Evolutionary conservation across 2,113 vertebrate genomes (phyloP).

Genomic region (Mesitornis unicolor): DNA sequence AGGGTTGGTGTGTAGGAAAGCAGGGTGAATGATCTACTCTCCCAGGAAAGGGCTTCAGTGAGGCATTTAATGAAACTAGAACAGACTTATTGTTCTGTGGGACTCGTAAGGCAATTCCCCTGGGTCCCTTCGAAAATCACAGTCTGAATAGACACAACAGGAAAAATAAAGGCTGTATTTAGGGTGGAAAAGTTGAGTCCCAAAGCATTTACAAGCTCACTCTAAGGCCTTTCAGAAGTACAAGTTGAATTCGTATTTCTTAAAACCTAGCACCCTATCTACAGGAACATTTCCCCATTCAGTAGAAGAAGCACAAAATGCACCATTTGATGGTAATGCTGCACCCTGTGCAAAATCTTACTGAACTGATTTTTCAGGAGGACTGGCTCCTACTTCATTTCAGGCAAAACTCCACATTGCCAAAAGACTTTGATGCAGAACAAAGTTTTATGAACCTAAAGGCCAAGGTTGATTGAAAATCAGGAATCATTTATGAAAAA

Average conservation of each 20-base stretch:
- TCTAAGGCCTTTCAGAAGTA: neutral
- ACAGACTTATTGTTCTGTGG: conserved; percentile 9
- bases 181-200: neutral
- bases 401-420: neutral
- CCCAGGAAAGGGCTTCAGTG: conserved; percentile 50
- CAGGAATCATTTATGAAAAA: conserved; percentile 56
- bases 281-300: neutral
- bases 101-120: neutral
- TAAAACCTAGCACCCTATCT: neutral
- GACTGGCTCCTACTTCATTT: conserved; percentile 7
- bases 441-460: conserved; percentile 31
- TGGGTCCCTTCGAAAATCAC: neutral
- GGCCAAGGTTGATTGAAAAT: conserved; percentile 48
- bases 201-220: neutral
- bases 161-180: conserved; percentile 8
- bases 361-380: neutral
- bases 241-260: neutral
- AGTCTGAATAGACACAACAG: conserved; percentile 9
- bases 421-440: conserved; percentile 13
- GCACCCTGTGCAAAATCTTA: neutral
- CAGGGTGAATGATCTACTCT: conserved; percentile 23
- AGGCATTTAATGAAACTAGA: conserved; percentile 34
- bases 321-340: neutral
- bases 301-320: neutral
- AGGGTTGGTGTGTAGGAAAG: neutral